These are phyloP conservation scores for Drosophila macrothrix DNA, from an alignment of 2,888 invertebrate species.

Conservation along the genomic window DNA sequence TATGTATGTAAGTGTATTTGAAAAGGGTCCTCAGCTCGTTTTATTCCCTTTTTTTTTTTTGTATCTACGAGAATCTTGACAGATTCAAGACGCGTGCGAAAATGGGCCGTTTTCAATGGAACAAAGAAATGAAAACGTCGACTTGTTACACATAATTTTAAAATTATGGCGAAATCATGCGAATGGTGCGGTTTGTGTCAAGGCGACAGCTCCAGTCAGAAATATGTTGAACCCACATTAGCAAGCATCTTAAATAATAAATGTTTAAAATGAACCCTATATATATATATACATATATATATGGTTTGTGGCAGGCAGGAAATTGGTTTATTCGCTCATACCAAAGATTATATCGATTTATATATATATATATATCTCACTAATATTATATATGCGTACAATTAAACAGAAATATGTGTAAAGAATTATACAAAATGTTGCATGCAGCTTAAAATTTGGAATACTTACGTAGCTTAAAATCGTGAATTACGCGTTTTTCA, in stretches of 20 bases:
- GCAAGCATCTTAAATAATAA: background rate
- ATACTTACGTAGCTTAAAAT: conserved; percentile 6
- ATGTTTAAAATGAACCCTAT: background rate
- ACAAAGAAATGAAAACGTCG: conserved; percentile 35
- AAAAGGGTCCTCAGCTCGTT: conserved; percentile 60
- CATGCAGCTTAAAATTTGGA: background rate
- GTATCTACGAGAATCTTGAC: conserved; percentile 1
- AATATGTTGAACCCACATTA: conserved; percentile 9
- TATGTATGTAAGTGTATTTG: conserved; percentile 43
- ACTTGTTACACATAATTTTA: conserved; percentile 51
- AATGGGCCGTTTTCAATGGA: background rate
- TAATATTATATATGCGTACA: background rate
- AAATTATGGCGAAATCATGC: conserved; percentile 57
- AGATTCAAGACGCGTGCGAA: conserved; percentile 2
- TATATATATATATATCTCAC: background rate
- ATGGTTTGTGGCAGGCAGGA: background rate
- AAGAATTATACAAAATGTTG: background rate
- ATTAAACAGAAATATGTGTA: background rate
- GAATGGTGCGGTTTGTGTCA: conserved; percentile 29
- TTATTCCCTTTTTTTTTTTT: conserved; percentile 11
- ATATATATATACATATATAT: background rate
- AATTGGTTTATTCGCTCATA: background rate
- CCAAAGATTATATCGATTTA: background rate
- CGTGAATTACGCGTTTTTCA: background rate
- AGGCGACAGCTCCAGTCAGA: conserved; percentile 34